Conservation (phyloP, 2,797 vertebrate species). For the Myotis daubentonii region DNA sequence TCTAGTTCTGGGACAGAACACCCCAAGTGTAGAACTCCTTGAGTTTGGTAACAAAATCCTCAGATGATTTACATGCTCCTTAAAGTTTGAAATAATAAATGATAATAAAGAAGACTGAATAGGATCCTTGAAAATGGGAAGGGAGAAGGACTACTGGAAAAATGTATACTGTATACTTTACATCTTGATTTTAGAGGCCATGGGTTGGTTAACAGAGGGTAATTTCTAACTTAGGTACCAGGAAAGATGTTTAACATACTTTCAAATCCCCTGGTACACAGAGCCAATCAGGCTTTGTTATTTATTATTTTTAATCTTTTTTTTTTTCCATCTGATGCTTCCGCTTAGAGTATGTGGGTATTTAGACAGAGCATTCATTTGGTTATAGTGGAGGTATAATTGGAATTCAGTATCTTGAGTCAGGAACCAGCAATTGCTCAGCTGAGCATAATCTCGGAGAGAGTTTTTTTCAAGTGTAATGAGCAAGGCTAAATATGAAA, state of each 20-base stretch:
- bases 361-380: neutral
- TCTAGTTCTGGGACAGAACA: neutral
- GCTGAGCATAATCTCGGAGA: neutral
- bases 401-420: neutral
- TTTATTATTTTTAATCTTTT: neutral
- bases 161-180: neutral
- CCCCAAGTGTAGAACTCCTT: neutral
- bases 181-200: neutral
- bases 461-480: neutral
- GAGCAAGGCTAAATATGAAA: slow-evolving; percentile 3
- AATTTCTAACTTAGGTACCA: neutral
- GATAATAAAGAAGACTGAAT: neutral
- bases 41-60: neutral
- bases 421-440: neutral
- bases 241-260: neutral
- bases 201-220: neutral
- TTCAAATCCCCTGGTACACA: neutral
- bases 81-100: neutral
- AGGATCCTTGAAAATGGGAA: neutral
- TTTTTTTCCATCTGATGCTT: neutral
- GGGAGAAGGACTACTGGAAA: neutral
- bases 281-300: neutral
- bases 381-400: neutral
- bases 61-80: neutral
- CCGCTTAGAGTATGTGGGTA: neutral